These are phyloP conservation scores for Hypomecis atomaria DNA, from an alignment of 2,888 invertebrate genomes.

Conservation along the genomic window DNA sequence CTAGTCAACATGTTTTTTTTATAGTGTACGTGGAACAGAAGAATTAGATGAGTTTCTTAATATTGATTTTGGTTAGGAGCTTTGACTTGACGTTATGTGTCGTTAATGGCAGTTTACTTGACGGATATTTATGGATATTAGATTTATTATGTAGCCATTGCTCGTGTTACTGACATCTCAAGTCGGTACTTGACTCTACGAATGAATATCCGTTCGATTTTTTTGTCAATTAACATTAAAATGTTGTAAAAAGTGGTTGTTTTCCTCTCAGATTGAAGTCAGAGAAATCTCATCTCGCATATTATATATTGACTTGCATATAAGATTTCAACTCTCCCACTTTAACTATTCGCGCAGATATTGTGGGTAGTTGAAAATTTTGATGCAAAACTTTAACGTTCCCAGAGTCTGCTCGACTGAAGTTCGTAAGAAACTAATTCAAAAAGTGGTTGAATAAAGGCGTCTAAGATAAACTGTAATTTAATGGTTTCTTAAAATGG, in stretches of 20 bases:
- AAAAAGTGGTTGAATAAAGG: constrained; percentile 61
- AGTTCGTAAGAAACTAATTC: constrained; percentile 52
- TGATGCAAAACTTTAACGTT: constrained; percentile 35
- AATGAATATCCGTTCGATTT: too few species aligned
- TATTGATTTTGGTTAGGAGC: too few species aligned
- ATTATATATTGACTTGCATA: constrained; percentile 4
- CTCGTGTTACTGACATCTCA: too few species aligned
- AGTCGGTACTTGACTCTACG: too few species aligned
- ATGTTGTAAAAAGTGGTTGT: background rate
- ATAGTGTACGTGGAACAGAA: background rate
- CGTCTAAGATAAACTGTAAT: constrained; percentile 59
- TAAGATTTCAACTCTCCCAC: constrained; percentile 12
- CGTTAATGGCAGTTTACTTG: too few species aligned
- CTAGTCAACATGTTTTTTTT: background rate
- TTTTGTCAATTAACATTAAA: too few species aligned
- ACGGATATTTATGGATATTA: too few species aligned
- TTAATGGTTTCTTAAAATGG: constrained; percentile 55
- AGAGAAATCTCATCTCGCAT: constrained; percentile 1
- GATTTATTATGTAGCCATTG: too few species aligned
- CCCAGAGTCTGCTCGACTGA: constrained; percentile 26
- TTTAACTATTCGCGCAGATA: constrained; percentile 15
- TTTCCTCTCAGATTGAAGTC: background rate
- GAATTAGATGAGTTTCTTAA: too few species aligned
- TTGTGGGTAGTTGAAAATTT: constrained; percentile 35
- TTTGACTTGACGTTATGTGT: too few species aligned